Evolutionary conservation across 2,888 invertebrate species (phyloP), one percentile per base, ranked within the genome.

Genomic region (Noctua comes): DNA sequence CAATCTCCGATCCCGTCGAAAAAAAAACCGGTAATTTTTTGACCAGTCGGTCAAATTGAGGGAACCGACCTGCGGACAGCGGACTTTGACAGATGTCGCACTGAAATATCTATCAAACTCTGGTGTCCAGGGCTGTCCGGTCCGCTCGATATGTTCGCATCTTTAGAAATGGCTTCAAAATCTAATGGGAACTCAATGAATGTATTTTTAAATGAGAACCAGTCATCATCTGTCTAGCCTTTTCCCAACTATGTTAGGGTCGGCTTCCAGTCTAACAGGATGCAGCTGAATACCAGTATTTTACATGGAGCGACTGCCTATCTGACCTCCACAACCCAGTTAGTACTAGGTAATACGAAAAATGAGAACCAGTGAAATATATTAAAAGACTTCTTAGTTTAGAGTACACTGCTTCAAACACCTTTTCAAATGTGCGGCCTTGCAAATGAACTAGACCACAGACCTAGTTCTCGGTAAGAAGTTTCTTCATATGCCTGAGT

Each of bases 401-500:
- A 31, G 43, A 54, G 24, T 13, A 8, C 57, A 46, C 46, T 16
- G 6, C 24, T 43, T 66, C 5, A 46, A 43, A 18, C 11, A 0
- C 10, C 11, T 54, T 66, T 51, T 43, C 36, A 57, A 36, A 66
- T 66, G 0, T 68, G 13, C 24, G 27, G 36, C 46, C 31, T 76
- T 80, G 57, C 24, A 66, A 75, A 57, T 31, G 18, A 71, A 76
- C 31, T 43, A 57, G 31, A 69, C 81, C 57, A 64, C 48, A 59
- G 57, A 51, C 31, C 48, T 68, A 27, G 46, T 68, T 72, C 57
- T 72, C 68, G 13, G 36, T 16, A 27, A 54, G 40, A 68, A 40
- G 68, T 43, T 57, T 71, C 62, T 51, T 64, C 48, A 24, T 16
- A 62, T 78, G 54, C 2, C 11, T 68, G 51, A 68, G 68, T 68